phyloP scores from a whole-genome alignment of 2,113 vertebrate genomes.

The Donacobius atricapilla region DNA sequence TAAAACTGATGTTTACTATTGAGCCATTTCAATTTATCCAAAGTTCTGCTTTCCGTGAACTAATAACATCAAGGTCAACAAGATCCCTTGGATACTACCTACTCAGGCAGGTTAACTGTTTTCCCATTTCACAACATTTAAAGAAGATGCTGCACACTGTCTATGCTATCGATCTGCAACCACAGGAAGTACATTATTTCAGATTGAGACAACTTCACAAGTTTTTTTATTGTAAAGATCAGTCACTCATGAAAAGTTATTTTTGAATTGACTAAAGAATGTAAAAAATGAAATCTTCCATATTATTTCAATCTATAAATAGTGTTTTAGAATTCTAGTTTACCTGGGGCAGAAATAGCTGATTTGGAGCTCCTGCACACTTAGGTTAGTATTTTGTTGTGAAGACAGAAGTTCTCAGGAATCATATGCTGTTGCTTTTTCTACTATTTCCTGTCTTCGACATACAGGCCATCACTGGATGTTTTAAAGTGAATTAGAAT shows the following conservation, averaged over 20 bases:
- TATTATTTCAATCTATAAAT: slow-evolving; percentile 14
- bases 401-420: neutral
- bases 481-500: slow-evolving; percentile 18
- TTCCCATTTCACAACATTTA: neutral
- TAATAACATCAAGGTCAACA: neutral
- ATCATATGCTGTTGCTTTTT: neutral
- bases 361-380: neutral
- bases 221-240: neutral
- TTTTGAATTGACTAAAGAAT: neutral
- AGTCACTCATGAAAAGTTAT: neutral
- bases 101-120: neutral
- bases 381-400: slow-evolving; percentile 20
- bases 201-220: neutral
- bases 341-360: neutral
- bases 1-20: neutral
- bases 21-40: neutral
- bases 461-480: neutral
- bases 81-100: neutral
- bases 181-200: neutral
- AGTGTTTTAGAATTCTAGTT: neutral
- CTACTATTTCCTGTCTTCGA: slow-evolving; percentile 10
- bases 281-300: neutral
- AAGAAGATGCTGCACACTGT: neutral
- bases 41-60: neutral
- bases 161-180: neutral